Base-by-base conservation (phyloP, 2,113 vertebrate species). In the Carlito syrichta region DNA sequence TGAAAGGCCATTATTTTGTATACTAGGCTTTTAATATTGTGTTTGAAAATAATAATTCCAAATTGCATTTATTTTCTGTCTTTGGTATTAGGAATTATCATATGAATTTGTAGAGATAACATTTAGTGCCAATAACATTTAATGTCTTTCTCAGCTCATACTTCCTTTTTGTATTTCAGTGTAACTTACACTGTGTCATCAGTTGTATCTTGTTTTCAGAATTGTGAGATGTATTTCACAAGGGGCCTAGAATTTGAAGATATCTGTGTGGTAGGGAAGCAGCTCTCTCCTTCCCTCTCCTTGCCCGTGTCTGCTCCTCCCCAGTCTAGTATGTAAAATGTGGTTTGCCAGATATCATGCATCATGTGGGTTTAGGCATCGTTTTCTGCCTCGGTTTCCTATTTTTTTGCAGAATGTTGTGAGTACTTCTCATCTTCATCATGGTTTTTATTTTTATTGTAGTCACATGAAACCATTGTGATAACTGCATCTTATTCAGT, bases 1-100 rank as follows among this genome's bases (percentile, higher is more conserved):
- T 69, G 56, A 56, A 74, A 56, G 25, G 32, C 40, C 0, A 20
- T 88, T 94, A 73, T 40, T 77, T 91, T 76, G 38, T 85, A 9
- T 90, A 40, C 86, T 92, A 83, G 87, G 8, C 48, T 91, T 84
- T 94, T 43, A 92, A 68, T 94, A 50, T 87, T 92, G 52, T 25
- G 8, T 90, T 76, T 94, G 74, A 88, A 95, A 96, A 91, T 82
- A 74, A 30, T 66, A 74, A 78, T 63, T n/a, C 9, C 38, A 93
- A 73, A 5, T 82, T 95, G 12, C 6, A 58, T 88, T 86, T 93
- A 40, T 87, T 95, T 94, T 96, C 50, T 60, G 50, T 78, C 60
- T 35, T 95, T 79, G 12, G 22, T 62, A 40, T 86, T 66, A 40
- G 52, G 13, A 1, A 25, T 85, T 94, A 14, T 56, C 58, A 32